Percentiles rank a stretch among this genome's conserved stretches.
These are phyloP conservation scores for Aporophyla lueneburgensis DNA, from an alignment of 2,888 invertebrate genomes.

Conservation along the genomic window DNA sequence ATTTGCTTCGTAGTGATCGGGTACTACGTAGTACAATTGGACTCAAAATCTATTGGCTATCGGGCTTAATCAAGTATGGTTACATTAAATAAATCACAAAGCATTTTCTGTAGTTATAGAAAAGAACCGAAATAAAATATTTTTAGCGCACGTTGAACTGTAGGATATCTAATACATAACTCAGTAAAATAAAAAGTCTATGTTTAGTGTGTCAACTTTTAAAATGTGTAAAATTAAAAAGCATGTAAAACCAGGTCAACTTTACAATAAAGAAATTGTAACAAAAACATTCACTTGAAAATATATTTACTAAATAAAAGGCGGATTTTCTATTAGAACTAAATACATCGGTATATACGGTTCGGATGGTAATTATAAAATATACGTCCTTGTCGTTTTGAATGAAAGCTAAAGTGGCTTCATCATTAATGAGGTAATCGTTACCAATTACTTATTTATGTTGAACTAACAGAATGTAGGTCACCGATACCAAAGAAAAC, in stretches of 20 bases:
- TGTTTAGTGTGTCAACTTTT: too few relatives aligned
- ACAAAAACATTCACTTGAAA: neutral
- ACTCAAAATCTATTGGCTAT: neutral
- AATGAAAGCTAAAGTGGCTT: constrained; percentile 4
- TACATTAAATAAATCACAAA: neutral
- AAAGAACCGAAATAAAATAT: neutral
- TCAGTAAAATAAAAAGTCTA: neutral
- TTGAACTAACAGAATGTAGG: constrained; percentile 43
- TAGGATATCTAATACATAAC: neutral
- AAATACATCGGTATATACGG: too few relatives aligned
- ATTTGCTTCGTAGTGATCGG: neutral
- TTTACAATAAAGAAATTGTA: constrained; percentile 15
- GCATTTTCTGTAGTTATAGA: neutral
- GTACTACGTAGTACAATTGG: neutral
- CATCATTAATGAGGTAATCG: constrained; percentile 41
- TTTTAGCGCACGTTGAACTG: neutral
- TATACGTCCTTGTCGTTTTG: constrained; percentile 2
- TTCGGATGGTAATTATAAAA: neutral
- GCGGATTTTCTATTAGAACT: neutral
- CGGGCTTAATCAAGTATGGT: neutral
- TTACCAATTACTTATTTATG: constrained; percentile 37
- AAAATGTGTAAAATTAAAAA: too few relatives aligned
- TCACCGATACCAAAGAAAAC: constrained; percentile 22
- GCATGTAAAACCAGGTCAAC: too few relatives aligned
- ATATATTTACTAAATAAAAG: constrained; percentile 6